These are phyloP conservation scores for Iguana delicatissima DNA, from an alignment of 2,797 vertebrate species.

Conservation along the genomic window DNA sequence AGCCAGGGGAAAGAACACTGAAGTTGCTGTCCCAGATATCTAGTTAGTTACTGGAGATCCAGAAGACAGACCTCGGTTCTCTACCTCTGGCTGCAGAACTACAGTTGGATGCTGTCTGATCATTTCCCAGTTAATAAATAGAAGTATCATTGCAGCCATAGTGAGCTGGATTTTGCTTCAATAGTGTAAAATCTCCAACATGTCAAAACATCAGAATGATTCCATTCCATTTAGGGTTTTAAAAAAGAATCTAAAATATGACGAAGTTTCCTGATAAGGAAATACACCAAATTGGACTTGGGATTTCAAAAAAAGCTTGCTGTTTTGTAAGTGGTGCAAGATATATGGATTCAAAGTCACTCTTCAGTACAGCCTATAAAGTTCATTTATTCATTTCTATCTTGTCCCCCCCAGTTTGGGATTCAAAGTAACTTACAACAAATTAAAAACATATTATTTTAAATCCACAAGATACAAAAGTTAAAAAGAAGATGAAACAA, in stretches of 20 bases:
- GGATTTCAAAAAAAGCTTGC: neutral
- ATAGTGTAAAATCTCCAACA: neutral
- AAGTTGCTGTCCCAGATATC: no score
- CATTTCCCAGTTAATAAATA: neutral
- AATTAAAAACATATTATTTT: no score
- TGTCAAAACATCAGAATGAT: neutral
- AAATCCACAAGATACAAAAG: no score
- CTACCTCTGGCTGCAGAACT: no score
- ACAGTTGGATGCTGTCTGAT: no score
- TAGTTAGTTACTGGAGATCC: no score
- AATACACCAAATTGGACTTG: neutral
- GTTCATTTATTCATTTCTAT: neutral
- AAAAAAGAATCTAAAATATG: neutral
- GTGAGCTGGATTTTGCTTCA: neutral
- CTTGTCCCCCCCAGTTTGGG: no score
- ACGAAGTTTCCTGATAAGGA: neutral
- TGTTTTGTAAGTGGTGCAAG: neutral
- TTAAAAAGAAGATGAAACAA: no score
- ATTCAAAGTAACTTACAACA: no score
- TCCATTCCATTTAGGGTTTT: neutral
- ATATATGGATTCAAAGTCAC: neutral
- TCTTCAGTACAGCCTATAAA: neutral
- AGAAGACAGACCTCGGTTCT: no score
- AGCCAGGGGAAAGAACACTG: no score
- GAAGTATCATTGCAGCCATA: neutral